A percentile compares a stretch with the other conserved stretches of the same genome.
Conservation (phyloP, 1,140 invertebrate species). For the Drosophila kikkawai region DNA sequence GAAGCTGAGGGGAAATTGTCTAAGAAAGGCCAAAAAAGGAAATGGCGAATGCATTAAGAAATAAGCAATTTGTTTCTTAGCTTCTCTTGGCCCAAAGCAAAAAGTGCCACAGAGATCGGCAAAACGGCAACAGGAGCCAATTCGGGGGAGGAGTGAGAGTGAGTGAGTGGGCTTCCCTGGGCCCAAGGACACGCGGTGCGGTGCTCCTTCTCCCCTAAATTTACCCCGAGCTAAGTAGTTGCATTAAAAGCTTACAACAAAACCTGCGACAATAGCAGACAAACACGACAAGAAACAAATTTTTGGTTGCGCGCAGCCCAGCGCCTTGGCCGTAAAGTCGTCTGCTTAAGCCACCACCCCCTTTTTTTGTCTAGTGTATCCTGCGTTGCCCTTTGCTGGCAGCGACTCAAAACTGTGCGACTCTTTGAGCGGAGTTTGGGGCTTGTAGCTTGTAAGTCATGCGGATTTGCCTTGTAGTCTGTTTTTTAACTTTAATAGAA, state of each 20-base stretch:
- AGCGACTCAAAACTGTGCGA: constrained; percentile 57
- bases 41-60: constrained; percentile 81
- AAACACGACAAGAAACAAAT: constrained; percentile 68
- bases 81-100: constrained; percentile 39
- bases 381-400: constrained; percentile 46
- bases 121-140: constrained; percentile 47
- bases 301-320: constrained; percentile 33
- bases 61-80: constrained; percentile 75
- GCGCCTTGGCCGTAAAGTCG: constrained; percentile 42
- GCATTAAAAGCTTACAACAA: constrained; percentile 75
- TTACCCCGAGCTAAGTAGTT: constrained; percentile 69
- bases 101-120: constrained; percentile 44
- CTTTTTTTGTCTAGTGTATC: constrained; percentile 7
- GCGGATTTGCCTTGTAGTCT: constrained; percentile 9
- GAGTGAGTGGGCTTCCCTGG: background rate
- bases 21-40: constrained; percentile 75
- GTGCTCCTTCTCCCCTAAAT: background rate
- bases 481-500: constrained; percentile 11
- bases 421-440: constrained; percentile 8
- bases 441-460: constrained; percentile 26
- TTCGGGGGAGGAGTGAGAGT: constrained; percentile 44
- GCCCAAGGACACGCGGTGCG: constrained; percentile 65
- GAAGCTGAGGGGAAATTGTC: constrained; percentile 51
- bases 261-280: constrained; percentile 51
- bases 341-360: constrained; percentile 3